A percentile compares a stretch with the other conserved stretches of the same genome.
phyloP scores from a whole-genome alignment of 2,113 vertebrate species.

The Progne subis region DNA sequence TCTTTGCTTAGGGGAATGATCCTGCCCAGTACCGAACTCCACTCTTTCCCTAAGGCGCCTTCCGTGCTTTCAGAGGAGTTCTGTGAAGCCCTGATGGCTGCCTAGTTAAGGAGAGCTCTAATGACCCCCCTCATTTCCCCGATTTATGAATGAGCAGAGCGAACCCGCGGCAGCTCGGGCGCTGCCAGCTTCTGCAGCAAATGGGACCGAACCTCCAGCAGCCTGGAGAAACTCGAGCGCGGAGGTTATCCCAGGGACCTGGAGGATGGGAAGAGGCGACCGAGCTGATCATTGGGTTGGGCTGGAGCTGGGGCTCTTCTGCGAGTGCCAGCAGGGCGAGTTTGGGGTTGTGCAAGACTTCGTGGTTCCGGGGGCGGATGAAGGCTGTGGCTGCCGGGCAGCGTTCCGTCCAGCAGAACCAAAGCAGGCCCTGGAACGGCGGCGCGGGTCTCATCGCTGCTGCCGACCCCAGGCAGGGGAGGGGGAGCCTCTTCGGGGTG shows the following conservation, averaged over 20 bases:
- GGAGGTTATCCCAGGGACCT: neutral
- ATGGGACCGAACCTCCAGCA: neutral
- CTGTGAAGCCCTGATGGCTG: neutral
- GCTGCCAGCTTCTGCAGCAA: neutral
- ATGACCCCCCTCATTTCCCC: neutral
- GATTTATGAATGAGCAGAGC: conserved; percentile 31
- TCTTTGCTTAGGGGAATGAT: neutral
- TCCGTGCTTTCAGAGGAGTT: neutral
- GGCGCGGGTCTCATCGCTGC: no score
- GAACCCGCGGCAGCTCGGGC: no score
- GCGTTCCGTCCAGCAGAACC: neutral
- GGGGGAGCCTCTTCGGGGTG: neutral
- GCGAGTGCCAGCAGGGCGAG: neutral
- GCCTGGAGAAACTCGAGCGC: neutral
- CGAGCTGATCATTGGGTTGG: neutral
- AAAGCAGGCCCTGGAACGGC: no score
- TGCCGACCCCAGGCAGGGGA: no score
- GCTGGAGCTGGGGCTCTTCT: neutral
- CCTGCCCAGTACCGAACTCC: neutral
- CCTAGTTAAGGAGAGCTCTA: neutral
- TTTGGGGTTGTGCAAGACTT: neutral
- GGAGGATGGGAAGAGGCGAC: neutral
- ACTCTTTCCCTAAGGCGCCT: neutral
- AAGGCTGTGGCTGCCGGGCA: no score
- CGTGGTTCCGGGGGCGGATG: neutral